A percentile compares a stretch with the other conserved stretches of the same genome.
Evolutionary conservation across 1,140 invertebrate species (phyloP).

Genomic region (Theocolax elegans): DNA sequence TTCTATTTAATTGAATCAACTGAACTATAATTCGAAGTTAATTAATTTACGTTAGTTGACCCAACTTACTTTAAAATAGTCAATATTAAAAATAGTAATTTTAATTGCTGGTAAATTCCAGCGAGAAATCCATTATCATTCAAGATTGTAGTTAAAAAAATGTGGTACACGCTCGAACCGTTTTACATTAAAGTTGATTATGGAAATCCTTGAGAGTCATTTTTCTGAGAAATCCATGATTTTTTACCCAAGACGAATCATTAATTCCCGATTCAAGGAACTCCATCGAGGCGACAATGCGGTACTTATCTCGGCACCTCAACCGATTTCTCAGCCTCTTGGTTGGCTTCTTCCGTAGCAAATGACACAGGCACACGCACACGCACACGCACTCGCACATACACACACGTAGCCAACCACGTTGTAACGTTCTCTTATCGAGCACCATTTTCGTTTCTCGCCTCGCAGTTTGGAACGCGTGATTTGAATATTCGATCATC

Average conservation of each 20-base stretch:
- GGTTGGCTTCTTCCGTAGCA: neutral
- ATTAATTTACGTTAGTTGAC: no score
- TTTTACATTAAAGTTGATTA: no score
- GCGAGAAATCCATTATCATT: no score
- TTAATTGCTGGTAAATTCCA: no score
- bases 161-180: no score
- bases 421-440: neutral
- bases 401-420: no score
- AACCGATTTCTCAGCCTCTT: neutral
- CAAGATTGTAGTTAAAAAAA: no score
- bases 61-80: no score
- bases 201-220: neutral
- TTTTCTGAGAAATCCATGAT: neutral
- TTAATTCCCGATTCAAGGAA: slow-evolving; percentile 1
- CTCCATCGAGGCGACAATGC: neutral
- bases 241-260: neutral
- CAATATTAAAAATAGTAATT: no score
- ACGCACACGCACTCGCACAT: neutral
- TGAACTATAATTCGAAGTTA: no score
- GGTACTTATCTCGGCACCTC: neutral
- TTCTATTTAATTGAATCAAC: no score
- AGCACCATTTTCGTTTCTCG: neutral
- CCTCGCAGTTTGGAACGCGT: neutral
- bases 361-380: neutral
- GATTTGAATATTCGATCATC: slow-evolving; percentile 34